Evolutionary conservation across 2,113 vertebrate species (phyloP), one percentile per base, ranked within the genome.

Genomic region (Anas platyrhynchos): DNA sequence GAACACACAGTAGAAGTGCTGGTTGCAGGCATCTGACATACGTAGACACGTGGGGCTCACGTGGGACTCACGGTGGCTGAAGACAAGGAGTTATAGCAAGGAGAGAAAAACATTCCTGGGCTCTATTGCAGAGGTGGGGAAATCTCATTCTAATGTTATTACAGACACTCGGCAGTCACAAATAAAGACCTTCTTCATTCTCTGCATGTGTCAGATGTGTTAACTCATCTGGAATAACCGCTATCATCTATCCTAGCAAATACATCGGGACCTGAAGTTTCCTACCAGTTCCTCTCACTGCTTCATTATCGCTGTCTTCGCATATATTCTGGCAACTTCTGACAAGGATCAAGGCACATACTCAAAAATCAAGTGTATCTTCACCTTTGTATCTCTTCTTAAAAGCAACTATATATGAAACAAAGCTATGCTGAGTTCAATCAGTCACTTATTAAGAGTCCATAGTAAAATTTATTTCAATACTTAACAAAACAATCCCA

Each of bases 1-100:
- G 79, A 93, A 41, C 41, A 83, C 92, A 63, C 21, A 82, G 96
- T 77, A 68, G 67, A 80, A 80, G 58, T 89, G 56, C 50, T 83
- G 63, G 62, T 67, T 62, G 38, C 81, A 78, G 66, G 48, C 73
- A 67, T 87, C n/a, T 86, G 84, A 74, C 65, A 91, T 81, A n/a
- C 0, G 1, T 14, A 78, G 54, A 66, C 52, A 78, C 62, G 71
- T 38, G 89, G 91, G 50, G 31, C 54, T 71, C 81, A 46, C 54
- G 38, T 44, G 63, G 94, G 92, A 94, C 36, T 95, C 32, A 79
- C 50, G 36, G 23, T 44, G 63, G 58, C 36, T 75, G 95, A 73
- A 82, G 48, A 55, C 34, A 80, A 59, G 63, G 36, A 96, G 23
- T 34, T 74, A 65, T 32, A 90, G 34, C 44, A 71, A 41, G 32